Conservation (phyloP, 2,888 invertebrate genomes). For the Lycophotia porphyrea region DNA sequence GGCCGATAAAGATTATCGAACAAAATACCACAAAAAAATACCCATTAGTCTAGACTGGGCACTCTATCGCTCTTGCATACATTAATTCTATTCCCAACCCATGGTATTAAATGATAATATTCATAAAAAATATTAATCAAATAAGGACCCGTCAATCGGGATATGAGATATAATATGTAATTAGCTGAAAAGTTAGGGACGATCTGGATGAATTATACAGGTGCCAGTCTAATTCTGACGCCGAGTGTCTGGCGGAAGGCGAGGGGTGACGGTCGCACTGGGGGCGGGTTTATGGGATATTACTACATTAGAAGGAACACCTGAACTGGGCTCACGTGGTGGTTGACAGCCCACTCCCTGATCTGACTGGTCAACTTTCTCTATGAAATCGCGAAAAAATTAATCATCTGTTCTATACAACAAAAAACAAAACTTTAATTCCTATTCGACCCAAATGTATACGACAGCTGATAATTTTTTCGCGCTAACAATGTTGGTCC, state of each 20-base stretch:
- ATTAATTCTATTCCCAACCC: constrained; percentile 1
- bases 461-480: too few species aligned
- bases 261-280: constrained; percentile 59
- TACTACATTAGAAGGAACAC: not conserved
- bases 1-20: not conserved
- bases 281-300: constrained; percentile 39
- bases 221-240: constrained; percentile 77
- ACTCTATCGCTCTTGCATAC: not conserved
- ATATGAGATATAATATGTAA: constrained; percentile 72
- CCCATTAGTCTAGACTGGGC: constrained; percentile 20
- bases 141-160: constrained; percentile 54
- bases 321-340: not conserved
- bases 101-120: not conserved
- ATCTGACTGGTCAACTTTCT: not conserved
- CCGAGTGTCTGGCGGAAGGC: constrained; percentile 70
- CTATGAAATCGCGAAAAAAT: not conserved
- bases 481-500: not conserved
- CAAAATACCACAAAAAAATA: constrained; percentile 9
- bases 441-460: not conserved
- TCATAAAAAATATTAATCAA: constrained; percentile 40
- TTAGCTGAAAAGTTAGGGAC: constrained; percentile 74
- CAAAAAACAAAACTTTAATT: not conserved
- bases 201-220: constrained; percentile 78
- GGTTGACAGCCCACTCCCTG: not conserved
- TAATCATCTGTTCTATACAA: not conserved